phyloP scores from a whole-genome alignment of 1,140 invertebrate species.

The Halesus radiatus region DNA sequence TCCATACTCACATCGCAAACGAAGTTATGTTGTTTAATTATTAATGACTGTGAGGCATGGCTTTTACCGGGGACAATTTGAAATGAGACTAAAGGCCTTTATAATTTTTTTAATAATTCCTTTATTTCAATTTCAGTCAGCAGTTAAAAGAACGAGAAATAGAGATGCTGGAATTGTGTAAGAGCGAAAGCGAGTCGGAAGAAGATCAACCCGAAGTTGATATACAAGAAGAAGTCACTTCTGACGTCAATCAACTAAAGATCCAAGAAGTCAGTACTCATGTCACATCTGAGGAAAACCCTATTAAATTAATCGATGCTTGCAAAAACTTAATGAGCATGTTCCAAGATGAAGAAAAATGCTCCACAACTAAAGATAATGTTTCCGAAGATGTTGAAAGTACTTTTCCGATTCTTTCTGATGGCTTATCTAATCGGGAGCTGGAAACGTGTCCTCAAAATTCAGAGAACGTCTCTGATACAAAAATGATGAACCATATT shows the following conservation, averaged over 20 bases:
- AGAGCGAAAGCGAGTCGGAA: constrained; percentile 67
- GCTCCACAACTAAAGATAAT: background rate
- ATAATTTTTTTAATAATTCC: no score
- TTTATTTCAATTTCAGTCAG: constrained; percentile 63
- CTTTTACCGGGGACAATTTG: no score
- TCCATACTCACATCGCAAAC: no score
- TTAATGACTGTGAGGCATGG: no score
- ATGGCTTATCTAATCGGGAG: background rate
- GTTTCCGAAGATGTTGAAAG: background rate
- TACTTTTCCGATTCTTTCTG: background rate
- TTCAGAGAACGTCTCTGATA: no score
- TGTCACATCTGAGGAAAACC: background rate
- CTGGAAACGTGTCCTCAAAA: no score
- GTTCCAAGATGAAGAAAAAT: constrained; percentile 11
- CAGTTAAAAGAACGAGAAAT: constrained; percentile 72
- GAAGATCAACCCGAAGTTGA: background rate
- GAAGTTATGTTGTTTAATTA: no score
- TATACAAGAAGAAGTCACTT: background rate
- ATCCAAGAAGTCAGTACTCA: background rate
- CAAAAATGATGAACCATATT: no score
- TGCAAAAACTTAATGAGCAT: constrained; percentile 34
- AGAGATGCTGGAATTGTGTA: constrained; percentile 73
- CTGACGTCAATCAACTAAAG: background rate
- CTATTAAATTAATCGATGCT: constrained; percentile 11
- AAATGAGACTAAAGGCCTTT: no score